Percentiles rank a stretch among this genome's conserved stretches.
Conservation (phyloP, 2,797 vertebrate genomes). For the Diceros bicornis region DNA sequence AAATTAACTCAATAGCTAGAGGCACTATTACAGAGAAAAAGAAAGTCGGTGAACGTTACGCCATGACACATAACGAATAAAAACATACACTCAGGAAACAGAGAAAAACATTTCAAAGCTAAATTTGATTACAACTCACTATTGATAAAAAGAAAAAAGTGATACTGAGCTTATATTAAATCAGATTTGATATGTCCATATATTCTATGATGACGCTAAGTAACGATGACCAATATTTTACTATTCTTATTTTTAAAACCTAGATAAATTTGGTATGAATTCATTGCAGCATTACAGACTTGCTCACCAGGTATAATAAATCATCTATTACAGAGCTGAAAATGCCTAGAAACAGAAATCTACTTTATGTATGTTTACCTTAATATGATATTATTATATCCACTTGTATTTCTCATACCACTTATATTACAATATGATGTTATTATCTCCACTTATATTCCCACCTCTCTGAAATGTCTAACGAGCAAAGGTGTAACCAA, state of each 20-base stretch:
- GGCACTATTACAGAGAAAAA: background rate
- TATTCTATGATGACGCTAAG: background rate
- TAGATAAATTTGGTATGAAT: background rate
- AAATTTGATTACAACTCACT: slow-evolving; percentile 19
- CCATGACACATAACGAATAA: background rate
- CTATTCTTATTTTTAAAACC: slow-evolving; percentile 27
- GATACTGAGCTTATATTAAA: background rate
- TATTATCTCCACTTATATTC: background rate
- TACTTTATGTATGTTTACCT: background rate
- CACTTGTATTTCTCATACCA: no score
- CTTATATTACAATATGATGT: no score
- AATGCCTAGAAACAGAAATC: background rate
- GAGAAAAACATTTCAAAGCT: background rate
- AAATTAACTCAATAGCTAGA: background rate
- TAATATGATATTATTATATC: background rate
- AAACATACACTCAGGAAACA: background rate
- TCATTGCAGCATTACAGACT: background rate
- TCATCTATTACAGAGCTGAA: background rate
- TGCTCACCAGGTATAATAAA: background rate
- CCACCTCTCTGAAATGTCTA: background rate
- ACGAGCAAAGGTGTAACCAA: background rate
- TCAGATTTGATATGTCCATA: background rate
- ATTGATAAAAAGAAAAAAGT: background rate
- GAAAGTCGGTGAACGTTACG: background rate
- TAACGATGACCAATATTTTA: background rate